Evolutionary conservation across 2,113 vertebrate species (phyloP), one percentile per base, ranked within the genome.

Genomic region (Myocastor coypus): DNA sequence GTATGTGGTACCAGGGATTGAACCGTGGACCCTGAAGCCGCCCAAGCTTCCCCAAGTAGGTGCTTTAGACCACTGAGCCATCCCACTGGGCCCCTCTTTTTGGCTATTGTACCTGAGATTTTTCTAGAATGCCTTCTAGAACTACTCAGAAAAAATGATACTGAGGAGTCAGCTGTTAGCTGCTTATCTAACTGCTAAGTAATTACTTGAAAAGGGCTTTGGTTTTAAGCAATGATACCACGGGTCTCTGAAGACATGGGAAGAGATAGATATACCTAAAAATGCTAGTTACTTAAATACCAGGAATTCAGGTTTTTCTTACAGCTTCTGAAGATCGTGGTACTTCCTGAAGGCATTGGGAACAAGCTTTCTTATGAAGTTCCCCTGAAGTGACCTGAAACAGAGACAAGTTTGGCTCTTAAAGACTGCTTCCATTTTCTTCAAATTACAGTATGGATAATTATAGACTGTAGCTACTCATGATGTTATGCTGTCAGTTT

Each of bases 371-470:
- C 98, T 98, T 73, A 99, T 97, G 57, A 97, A 97, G 97, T 99
- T 99, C 97, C 96, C 96, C 96, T 99, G 98, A 55, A 99, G 98
- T 68, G 99, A 99, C 99, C 99, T 99, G 98, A 66, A 96, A 98
- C 94, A 88, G 94, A 93, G 28, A 26, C 92, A 63, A 94, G 83
- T 92, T 84, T 20, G 19, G 37, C 91, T 86, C 59, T 84, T 83
- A 52, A 91, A 90, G 17, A 2, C 20, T 61, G 17, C 16, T 30
- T 30, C 13, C 10, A 37, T 4, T 80, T 80, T 63, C 19, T 94
- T 89, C 69, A 87, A 77, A 77, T 64, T 42, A 71, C 5, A 61
- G 73, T 3, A 28, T 30, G n/a, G 28, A 42, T 26, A 68, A 87
- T 68, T 91, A 80, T 12, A 95, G 89, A 66, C 40, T 85, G 40